phyloP scores from a whole-genome alignment of 2,888 invertebrate genomes.

The Strigamia transsilvanica region DNA sequence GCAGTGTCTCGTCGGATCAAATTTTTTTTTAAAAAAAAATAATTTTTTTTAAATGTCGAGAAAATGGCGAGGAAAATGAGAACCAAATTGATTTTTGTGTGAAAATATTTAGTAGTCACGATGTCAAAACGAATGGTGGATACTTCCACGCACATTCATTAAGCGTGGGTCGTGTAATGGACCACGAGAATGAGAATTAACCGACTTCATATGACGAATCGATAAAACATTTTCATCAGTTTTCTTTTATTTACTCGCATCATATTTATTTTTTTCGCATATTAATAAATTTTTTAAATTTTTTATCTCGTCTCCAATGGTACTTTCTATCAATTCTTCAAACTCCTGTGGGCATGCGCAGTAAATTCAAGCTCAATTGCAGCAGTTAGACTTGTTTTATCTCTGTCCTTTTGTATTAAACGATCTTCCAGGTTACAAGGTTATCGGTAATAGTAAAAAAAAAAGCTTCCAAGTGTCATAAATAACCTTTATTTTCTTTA shows the following conservation, averaged over 20 bases:
- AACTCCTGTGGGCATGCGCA: not conserved
- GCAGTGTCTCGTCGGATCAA: not conserved
- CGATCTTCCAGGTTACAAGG: not conserved
- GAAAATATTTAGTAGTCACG: conserved; percentile 17
- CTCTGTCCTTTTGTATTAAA: not conserved
- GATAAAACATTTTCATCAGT: conserved; percentile 3
- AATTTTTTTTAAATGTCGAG: too few relatives aligned
- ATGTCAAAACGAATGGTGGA: conserved; percentile 4
- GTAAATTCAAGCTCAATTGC: not conserved
- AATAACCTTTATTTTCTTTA: not conserved
- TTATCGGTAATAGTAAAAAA: not conserved
- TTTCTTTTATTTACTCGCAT: not conserved
- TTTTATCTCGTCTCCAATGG: not conserved
- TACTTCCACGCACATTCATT: conserved; percentile 45
- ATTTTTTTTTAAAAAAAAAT: not conserved
- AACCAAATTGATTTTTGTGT: not conserved
- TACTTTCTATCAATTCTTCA: not conserved
- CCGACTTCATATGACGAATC: conserved; percentile 24
- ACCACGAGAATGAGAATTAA: not conserved
- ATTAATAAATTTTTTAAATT: not conserved
- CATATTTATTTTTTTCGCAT: not conserved
- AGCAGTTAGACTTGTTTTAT: not conserved
- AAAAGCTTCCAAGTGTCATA: not conserved
- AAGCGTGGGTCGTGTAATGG: conserved; percentile 16
- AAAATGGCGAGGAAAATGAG: too few relatives aligned